Percentiles rank a stretch among this genome's conserved stretches.
Conservation (phyloP, 2,113 vertebrate genomes). For the Xenopus borealis region DNA sequence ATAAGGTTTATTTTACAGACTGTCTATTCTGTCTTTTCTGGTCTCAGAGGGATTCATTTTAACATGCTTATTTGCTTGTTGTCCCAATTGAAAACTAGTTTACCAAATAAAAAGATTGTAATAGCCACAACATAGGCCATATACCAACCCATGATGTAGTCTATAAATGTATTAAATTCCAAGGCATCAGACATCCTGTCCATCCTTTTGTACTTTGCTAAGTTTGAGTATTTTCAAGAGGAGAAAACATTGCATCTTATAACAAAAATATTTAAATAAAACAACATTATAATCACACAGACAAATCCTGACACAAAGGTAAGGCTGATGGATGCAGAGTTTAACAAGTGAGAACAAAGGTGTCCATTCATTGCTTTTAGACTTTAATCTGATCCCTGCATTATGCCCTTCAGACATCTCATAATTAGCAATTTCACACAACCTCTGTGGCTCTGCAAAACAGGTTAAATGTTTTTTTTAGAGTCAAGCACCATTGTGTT, state of each 20-base stretch:
- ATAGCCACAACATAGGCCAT: no score
- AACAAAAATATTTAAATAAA: not conserved
- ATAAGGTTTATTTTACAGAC: no score
- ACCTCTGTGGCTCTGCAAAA: slow-evolving; percentile 35
- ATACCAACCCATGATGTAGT: no score
- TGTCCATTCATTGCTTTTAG: slow-evolving; percentile 31
- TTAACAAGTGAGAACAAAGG: slow-evolving; percentile 34
- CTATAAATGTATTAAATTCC: no score
- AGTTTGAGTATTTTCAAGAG: no score
- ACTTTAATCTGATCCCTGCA: slow-evolving; percentile 34
- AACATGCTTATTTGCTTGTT: no score
- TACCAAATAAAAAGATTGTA: no score
- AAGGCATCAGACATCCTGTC: no score
- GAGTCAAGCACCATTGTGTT: slow-evolving; percentile 27
- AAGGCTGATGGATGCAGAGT: slow-evolving; percentile 12
- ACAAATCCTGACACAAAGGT: slow-evolving; percentile 28
- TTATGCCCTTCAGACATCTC: slow-evolving; percentile 30
- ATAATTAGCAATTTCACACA: slow-evolving; percentile 42
- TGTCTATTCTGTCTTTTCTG: no score
- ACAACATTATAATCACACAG: slow-evolving; percentile 20
- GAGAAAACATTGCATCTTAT: not conserved
- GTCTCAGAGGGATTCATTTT: no score
- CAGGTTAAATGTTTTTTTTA: slow-evolving; percentile 30
- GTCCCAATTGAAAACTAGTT: no score
- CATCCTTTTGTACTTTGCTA: no score